phyloP scores from a whole-genome alignment of 2,888 invertebrate genomes.

The Mantis religiosa region DNA sequence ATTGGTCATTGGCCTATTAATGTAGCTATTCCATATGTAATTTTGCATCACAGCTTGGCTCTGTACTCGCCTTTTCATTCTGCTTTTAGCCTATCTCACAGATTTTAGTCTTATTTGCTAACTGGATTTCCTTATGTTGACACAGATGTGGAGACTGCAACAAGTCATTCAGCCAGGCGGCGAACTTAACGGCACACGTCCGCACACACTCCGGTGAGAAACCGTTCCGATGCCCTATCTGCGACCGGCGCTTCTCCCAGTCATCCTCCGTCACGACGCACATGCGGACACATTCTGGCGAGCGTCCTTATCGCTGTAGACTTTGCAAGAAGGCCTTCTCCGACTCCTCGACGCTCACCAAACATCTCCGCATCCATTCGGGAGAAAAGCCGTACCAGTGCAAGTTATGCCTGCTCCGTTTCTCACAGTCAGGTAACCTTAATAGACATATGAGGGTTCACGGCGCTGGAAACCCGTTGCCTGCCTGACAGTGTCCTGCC shows the following conservation, averaged over 20 bases:
- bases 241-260: conserved; percentile 94
- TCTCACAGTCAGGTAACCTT: conserved; percentile 97
- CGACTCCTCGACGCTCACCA: conserved; percentile 96
- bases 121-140: conserved; percentile 31
- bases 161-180: conserved; percentile 97
- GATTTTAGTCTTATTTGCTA: conserved; percentile 29
- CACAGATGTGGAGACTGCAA: conserved; percentile 78
- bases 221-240: conserved; percentile 93
- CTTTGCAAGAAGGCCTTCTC: conserved; percentile 98
- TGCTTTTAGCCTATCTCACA: no score
- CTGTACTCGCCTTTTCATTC: no score
- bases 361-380: conserved; percentile 86
- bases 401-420: conserved; percentile 89
- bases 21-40: no score
- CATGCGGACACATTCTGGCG: conserved; percentile 99
- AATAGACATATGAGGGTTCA: conserved; percentile 99
- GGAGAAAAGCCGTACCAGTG: conserved; percentile 98
- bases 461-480: conserved; percentile 48
- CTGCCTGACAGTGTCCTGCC: conserved; percentile 25
- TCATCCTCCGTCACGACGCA: conserved; percentile 90
- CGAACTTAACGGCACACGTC: conserved; percentile 95
- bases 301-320: conserved; percentile 88
- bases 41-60: no score
- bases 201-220: conserved; percentile 96
- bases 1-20: no score